Evolutionary conservation across 2,797 vertebrate genomes (phyloP).

Genomic region (Notolepis coatsorum): DNA sequence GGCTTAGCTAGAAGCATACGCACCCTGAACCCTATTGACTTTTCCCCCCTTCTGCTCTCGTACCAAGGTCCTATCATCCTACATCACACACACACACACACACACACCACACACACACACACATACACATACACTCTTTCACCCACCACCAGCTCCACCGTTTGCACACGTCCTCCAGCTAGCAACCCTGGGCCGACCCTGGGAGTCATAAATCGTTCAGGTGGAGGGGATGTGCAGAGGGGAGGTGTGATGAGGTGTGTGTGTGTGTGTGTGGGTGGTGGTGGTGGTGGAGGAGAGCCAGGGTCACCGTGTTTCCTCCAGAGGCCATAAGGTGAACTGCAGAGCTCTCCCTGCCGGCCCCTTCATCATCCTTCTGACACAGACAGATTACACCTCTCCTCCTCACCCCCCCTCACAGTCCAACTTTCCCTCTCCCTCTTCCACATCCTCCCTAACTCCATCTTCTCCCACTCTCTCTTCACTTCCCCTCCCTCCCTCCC

Average conservation of each 20-base stretch:
- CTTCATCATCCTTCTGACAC: slow-evolving; percentile 81
- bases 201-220: slow-evolving; percentile 71
- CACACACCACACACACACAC: neutral
- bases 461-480: slow-evolving; percentile 38
- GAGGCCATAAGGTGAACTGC: slow-evolving; percentile 81
- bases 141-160: slow-evolving; percentile 27
- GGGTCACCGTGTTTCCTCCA: slow-evolving; percentile 78
- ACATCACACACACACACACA: slow-evolving; percentile 32
- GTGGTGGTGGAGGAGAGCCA: slow-evolving; percentile 56
- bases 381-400: slow-evolving; percentile 76
- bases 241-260: neutral
- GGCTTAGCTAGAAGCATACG: slow-evolving; percentile 52
- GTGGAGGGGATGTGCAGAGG: slow-evolving; percentile 46
- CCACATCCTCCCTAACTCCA: slow-evolving; percentile 55
- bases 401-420: neutral
- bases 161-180: slow-evolving; percentile 48
- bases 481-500: neutral
- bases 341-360: slow-evolving; percentile 73
- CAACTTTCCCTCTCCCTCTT: slow-evolving; percentile 35
- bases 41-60: slow-evolving; percentile 27
- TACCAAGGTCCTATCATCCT: slow-evolving; percentile 51
- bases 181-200: slow-evolving; percentile 64
- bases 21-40: slow-evolving; percentile 35
- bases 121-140: slow-evolving; percentile 6
- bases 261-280: too few relatives aligned